A percentile compares a stretch with the other conserved stretches of the same genome.
These are phyloP conservation scores for Pipra filicauda DNA, from an alignment of 2,113 vertebrate species.

Conservation along the genomic window DNA sequence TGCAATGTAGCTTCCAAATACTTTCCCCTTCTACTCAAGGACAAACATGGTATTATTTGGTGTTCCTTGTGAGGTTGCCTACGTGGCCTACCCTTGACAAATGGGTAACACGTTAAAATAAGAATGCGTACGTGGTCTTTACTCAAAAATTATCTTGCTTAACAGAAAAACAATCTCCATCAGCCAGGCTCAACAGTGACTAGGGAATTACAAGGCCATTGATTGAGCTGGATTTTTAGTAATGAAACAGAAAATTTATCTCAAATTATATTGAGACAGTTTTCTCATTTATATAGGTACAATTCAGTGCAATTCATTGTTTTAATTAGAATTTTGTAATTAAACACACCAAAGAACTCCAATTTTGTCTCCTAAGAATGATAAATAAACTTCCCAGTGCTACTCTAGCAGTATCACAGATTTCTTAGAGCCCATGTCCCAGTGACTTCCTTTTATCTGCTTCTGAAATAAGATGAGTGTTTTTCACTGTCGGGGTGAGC, in stretches of 20 bases:
- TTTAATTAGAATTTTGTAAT: not conserved
- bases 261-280: not conserved
- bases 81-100: not conserved
- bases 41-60: not conserved
- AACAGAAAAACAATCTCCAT: not conserved
- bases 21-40: not conserved
- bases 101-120: not conserved
- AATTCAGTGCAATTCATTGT: not conserved
- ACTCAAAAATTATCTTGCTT: not conserved
- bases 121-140: not conserved
- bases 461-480: not conserved
- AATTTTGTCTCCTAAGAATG: not conserved
- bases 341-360: not conserved
- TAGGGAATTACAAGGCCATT: not conserved
- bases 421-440: not conserved
- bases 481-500: not conserved
- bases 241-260: not conserved
- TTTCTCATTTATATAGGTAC: not conserved
- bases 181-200: not conserved
- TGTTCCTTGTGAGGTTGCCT: not conserved
- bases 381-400: not conserved
- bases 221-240: not conserved
- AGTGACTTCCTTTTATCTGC: not conserved
- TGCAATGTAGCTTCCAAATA: not conserved
- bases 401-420: not conserved